Base-by-base conservation (phyloP, 2,797 vertebrate species). In the Muscicapa comitata region DNA sequence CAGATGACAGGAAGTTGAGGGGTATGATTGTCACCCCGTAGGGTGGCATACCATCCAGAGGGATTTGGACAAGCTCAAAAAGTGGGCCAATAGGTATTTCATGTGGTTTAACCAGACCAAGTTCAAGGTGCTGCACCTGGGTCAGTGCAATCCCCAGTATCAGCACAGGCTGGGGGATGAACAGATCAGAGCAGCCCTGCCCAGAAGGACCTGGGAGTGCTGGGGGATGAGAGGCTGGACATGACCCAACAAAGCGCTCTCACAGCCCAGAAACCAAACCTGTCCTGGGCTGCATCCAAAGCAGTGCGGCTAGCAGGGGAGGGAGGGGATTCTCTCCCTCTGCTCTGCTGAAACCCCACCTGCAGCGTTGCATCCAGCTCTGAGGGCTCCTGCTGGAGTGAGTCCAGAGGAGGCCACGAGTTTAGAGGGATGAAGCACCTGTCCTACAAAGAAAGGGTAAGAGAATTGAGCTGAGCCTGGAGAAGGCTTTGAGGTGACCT, bases 61-160 rank as follows among this genome's bases (percentile, higher is more conserved):
- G 6, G 24, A 24, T 2, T 16, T 38, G 19, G 28, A 51, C 28
- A 51, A 51, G 12, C 18, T 67, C 45, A 35, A 35, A 35, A 35
- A 35, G 35, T 35, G 35, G 35, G 35, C 35, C 35, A 35, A 35
- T 35, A 35, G 35, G 35, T 35, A 35, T 35, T 35, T 35, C 35
- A 35, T 13, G 11, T 15, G 6, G 9, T 43, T 37, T 51, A 51
- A 19, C 8, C 5, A 51, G 17, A 43, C 10, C 25, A n/a, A 28
- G 37, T 58, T 7, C 37, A 43, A 43, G 4, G 17, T 13, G 12
- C 21, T 67, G 37, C 4, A n/a, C 4, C 15, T 37, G 10, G 6
- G 12, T 28, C 8, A 11, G 43, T 7, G 51, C 21, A 66, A 43
- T 3, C 5, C 26, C 17, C 0, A 0, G 10, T n/a, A 58, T 1